Evolutionary conservation across 2,888 invertebrate genomes (phyloP), one percentile per base, ranked within the genome.

Genomic region (Pandemis heparana): DNA sequence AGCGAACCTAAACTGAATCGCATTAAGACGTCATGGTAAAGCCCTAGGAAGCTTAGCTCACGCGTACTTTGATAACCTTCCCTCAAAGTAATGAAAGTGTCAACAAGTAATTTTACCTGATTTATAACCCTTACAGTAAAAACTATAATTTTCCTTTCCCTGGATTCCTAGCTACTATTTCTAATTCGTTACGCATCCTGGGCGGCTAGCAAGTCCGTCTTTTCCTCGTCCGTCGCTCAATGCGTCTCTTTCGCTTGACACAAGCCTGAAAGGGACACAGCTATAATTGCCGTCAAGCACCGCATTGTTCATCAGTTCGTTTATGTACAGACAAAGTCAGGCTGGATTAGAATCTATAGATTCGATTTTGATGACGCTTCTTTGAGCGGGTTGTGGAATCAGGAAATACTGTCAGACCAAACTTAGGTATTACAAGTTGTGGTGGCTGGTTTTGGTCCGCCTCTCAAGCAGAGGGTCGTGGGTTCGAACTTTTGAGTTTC

Each of bases 151-250:
- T 71, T 65, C 59, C 65, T 48, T 38, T 60, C 56, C 32, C 46
- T 64, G 38, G 59, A 41, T 5, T 75, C 71, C 72, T 75, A 73
- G 78, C 77, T 70, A 77, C 79, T 83, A 82, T 92, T 90, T 90
- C 77, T 79, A 84, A 89, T 92, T 90, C 84, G 83, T 77, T 72
- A 78, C 80, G 82, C 79, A 77, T 77, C 77, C 78, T 80, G 77
- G 79, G 79, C 78, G 79, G 79, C 81, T 78, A 75, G 75, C 75
- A 77, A 74, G 61, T 75, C 18, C 71, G 56, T 12, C 12, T 5
- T 53, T 53, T 53, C 8, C 8, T 56, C 5, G 23, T 18, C 5
- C 12, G 56, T 56, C 56, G 5, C 23, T 56, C 18, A 9, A 18
- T 23, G 12, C 23, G 56, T 56, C 56, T 5, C 23, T 56, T 56